Percentiles rank a stretch among this genome's conserved stretches.
phyloP scores from a whole-genome alignment of 1,140 invertebrate genomes.

The Diabrotica undecimpunctata region DNA sequence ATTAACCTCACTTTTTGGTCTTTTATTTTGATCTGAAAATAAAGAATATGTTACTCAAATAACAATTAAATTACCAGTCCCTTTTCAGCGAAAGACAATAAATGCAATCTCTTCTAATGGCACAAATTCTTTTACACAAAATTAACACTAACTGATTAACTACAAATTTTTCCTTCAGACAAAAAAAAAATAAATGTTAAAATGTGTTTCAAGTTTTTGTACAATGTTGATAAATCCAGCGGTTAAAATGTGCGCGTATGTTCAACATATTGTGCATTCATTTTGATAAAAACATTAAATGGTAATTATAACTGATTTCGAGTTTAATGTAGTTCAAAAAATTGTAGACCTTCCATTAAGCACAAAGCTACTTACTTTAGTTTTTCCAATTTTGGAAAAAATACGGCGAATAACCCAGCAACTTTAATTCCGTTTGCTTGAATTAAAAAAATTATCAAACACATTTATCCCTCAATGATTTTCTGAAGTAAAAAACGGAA shows the following conservation, averaged over 20 bases:
- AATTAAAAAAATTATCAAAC: no score
- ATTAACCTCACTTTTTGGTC: no score
- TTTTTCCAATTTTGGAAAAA: slow-evolving; percentile 5
- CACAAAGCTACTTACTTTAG: slow-evolving; percentile 27
- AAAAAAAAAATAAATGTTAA: slow-evolving; percentile 10
- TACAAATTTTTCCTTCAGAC: slow-evolving; percentile 6
- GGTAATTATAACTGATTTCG: neutral
- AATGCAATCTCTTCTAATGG: slow-evolving; percentile 35
- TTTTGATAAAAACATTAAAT: slow-evolving; percentile 22
- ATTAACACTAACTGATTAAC: slow-evolving; percentile 16
- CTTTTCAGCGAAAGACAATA: slow-evolving; percentile 6
- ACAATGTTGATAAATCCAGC: slow-evolving; percentile 22
- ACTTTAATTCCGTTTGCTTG: no score
- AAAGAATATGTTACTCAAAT: no score
- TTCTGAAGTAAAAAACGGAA: no score
- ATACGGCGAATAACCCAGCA: no score
- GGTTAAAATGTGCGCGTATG: slow-evolving; percentile 18
- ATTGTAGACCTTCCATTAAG: slow-evolving; percentile 17
- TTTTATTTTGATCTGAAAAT: no score
- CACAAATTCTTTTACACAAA: slow-evolving; percentile 29
- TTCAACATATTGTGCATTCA: slow-evolving; percentile 22
- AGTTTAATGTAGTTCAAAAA: slow-evolving; percentile 16
- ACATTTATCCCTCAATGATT: no score
- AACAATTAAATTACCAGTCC: no score
- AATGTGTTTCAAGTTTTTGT: slow-evolving; percentile 10